Conservation (phyloP, 2,113 vertebrate species). For the Oncorhynchus kisutch region DNA sequence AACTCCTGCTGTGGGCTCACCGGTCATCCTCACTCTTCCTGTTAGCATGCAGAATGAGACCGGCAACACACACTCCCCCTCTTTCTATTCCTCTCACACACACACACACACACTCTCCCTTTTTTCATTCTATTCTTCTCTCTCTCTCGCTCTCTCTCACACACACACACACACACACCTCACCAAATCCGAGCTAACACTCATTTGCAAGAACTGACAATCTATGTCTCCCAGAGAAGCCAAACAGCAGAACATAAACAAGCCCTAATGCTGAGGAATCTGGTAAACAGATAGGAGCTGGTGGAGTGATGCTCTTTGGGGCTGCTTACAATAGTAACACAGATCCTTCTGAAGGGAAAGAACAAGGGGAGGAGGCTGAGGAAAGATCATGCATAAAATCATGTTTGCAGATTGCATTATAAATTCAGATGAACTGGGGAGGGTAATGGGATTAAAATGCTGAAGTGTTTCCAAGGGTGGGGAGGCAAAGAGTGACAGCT, state of each 20-base stretch:
- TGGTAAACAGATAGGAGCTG: slow-evolving; percentile 68
- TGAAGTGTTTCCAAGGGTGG: slow-evolving; percentile 73
- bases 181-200: slow-evolving; percentile 4
- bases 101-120: slow-evolving; percentile 9
- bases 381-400: slow-evolving; percentile 83
- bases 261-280: slow-evolving; percentile 70
- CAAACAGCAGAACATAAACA: slow-evolving; percentile 64
- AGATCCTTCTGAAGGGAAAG: slow-evolving; percentile 67
- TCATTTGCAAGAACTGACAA: slow-evolving; percentile 34
- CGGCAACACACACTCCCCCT: slow-evolving; percentile 62
- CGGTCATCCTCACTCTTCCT: slow-evolving; percentile 88
- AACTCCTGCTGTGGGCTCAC: slow-evolving; percentile 82
- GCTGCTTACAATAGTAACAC: slow-evolving; percentile 72
- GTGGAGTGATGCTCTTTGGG: slow-evolving; percentile 73
- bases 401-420: slow-evolving; percentile 77
- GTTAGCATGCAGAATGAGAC: slow-evolving; percentile 82
- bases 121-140: slow-evolving; percentile 22
- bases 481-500: slow-evolving; percentile 71
- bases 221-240: slow-evolving; percentile 46
- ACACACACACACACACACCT: slow-evolving; percentile 16
- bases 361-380: slow-evolving; percentile 46
- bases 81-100: slow-evolving; percentile 11
- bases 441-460: slow-evolving; percentile 78
- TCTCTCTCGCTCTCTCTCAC: neutral
- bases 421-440: slow-evolving; percentile 79